phyloP scores from a whole-genome alignment of 1,140 invertebrate species.

The Colletes latitarsis region DNA sequence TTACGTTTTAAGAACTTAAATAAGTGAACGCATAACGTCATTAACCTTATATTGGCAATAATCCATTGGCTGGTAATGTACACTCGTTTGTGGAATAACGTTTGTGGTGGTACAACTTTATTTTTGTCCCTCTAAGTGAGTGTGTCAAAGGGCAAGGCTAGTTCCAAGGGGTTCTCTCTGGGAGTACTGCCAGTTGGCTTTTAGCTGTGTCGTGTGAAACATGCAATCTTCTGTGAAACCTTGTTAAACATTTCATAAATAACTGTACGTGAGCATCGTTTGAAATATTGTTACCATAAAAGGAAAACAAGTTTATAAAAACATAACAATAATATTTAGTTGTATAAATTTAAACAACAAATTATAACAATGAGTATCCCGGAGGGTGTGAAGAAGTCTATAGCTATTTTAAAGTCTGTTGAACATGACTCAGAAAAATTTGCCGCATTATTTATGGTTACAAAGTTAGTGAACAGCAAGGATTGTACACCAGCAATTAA shows the following conservation, averaged over 20 bases:
- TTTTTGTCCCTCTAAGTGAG: constrained; percentile 70
- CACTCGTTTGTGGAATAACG: constrained; percentile 17
- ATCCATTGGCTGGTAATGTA: constrained; percentile 51
- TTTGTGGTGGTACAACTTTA: constrained; percentile 53
- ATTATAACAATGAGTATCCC: constrained; percentile 80
- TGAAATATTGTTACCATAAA: neutral
- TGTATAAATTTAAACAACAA: neutral
- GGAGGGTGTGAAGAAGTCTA: constrained; percentile 91
- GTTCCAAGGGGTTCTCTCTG: constrained; percentile 56
- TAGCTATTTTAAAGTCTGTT: constrained; percentile 88
- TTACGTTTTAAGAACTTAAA: neutral
- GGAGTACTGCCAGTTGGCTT: constrained; percentile 78
- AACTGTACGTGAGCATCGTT: neutral
- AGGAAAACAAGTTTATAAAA: neutral
- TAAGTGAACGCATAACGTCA: neutral
- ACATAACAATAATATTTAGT: neutral
- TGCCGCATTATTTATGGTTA: constrained; percentile 94
- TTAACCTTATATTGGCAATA: constrained; percentile 3
- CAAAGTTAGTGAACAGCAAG: constrained; percentile 91
- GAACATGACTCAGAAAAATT: constrained; percentile 94
- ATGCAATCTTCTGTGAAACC: constrained; percentile 18
- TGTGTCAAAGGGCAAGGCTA: constrained; percentile 81
- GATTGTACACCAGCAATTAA: constrained; percentile 87
- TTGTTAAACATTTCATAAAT: constrained; percentile 24
- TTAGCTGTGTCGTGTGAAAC: constrained; percentile 49